Evolutionary conservation across 2,888 invertebrate genomes (phyloP).

Genomic region (Drosophila buzzatii): DNA sequence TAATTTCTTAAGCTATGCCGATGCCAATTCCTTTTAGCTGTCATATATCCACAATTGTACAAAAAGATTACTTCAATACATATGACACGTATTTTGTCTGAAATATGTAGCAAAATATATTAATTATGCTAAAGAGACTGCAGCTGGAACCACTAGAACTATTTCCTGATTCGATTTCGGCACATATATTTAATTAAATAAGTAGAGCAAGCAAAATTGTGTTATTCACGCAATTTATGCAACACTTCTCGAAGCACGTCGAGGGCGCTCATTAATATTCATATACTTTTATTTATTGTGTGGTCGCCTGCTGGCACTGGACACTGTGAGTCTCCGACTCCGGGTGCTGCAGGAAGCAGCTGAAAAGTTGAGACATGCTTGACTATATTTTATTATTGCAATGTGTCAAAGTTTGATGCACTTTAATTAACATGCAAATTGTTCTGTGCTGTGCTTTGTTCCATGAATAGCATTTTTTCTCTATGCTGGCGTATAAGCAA

Average conservation of each 20-base stretch:
- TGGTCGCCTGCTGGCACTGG: constrained; percentile 2
- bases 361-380: background rate
- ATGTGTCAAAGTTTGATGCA: constrained; percentile 49
- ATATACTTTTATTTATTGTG: constrained; percentile 41
- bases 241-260: background rate
- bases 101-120: background rate
- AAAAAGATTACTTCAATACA: background rate
- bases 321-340: background rate
- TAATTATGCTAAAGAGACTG: background rate
- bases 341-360: too few relatives aligned
- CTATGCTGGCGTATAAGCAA: constrained; percentile 46
- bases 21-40: background rate
- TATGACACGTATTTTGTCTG: background rate
- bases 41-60: background rate
- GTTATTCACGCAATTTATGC: background rate
- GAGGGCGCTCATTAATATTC: constrained; percentile 58
- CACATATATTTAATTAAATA: constrained; percentile 4
- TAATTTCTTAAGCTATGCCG: constrained; percentile 2
- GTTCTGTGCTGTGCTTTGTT: constrained; percentile 20
- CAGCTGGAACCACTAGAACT: constrained; percentile 53
- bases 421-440: constrained; percentile 60
- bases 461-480: constrained; percentile 20
- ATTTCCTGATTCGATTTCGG: constrained; percentile 42
- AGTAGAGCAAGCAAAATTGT: background rate
- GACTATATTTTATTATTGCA: constrained; percentile 15